Percentiles rank a stretch among this genome's conserved stretches.
Evolutionary conservation across 1,140 invertebrate species (phyloP).

Genomic region (Ceratina australensis): DNA sequence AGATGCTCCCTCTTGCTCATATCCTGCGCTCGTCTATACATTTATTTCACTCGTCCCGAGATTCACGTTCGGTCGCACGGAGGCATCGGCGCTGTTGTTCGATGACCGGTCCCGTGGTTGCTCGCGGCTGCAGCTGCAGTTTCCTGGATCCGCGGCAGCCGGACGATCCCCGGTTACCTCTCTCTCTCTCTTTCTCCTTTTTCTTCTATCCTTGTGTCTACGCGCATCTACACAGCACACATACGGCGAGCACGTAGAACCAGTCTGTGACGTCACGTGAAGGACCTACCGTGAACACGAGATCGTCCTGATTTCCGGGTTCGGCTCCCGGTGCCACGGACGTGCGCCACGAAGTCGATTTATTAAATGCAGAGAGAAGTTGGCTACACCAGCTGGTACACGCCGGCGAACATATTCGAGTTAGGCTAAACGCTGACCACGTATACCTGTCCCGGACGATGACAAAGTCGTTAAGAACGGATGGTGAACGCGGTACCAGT

Average conservation of each 20-base stretch:
- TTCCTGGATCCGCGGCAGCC: slow-evolving; percentile 46
- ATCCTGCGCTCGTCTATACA: slow-evolving; percentile 27
- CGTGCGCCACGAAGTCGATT: slow-evolving; percentile 45
- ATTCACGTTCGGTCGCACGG: slow-evolving; percentile 32
- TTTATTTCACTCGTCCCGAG: slow-evolving; percentile 42
- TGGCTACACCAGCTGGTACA: not conserved
- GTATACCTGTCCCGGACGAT: slow-evolving; percentile 29
- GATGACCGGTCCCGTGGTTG: slow-evolving; percentile 27
- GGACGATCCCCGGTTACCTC: slow-evolving; percentile 11
- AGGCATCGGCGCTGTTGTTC: slow-evolving; percentile 33
- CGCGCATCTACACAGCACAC: slow-evolving; percentile 25
- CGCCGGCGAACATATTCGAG: not conserved
- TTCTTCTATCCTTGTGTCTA: not conserved
- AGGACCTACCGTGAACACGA: slow-evolving; percentile 46
- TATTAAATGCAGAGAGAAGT: slow-evolving; percentile 42
- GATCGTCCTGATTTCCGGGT: slow-evolving; percentile 58
- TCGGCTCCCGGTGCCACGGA: slow-evolving; percentile 47
- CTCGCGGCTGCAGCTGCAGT: slow-evolving; percentile 51
- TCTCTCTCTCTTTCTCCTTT: not conserved
- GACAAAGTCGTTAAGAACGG: slow-evolving; percentile 32
- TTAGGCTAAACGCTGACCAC: slow-evolving; percentile 18
- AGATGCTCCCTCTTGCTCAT: slow-evolving; percentile 33
- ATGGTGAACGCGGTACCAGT: not conserved
- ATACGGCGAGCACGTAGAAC: slow-evolving; percentile 38
- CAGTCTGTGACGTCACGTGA: slow-evolving; percentile 54